Percentiles rank a stretch among this genome's conserved stretches.
Conservation (phyloP, 2,888 invertebrate species). For the Autographa pulchrina region DNA sequence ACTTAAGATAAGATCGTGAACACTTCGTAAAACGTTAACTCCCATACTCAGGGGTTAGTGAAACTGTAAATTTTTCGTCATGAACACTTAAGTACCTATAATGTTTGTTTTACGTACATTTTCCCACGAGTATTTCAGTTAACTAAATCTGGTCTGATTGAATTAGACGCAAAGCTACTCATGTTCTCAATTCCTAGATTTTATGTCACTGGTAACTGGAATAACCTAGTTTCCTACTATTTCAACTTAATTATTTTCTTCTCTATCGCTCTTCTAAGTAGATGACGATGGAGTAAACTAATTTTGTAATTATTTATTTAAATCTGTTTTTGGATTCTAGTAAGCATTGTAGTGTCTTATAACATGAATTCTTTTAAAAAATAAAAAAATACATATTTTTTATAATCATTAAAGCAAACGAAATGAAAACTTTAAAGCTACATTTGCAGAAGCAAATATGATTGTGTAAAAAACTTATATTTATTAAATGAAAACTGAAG, state of each 20-base stretch:
- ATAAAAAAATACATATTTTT: too few relatives aligned
- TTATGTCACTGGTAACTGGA: not conserved
- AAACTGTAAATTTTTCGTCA: constrained; percentile 31
- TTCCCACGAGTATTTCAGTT: not conserved
- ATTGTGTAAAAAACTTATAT: too few relatives aligned
- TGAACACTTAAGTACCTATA: constrained; percentile 10
- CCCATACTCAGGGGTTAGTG: constrained; percentile 40
- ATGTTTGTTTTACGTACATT: not conserved
- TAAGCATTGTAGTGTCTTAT: too few relatives aligned
- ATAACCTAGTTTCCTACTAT: not conserved
- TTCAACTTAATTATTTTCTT: not conserved
- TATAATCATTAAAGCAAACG: too few relatives aligned
- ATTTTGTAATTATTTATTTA: too few relatives aligned
- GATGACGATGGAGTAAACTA: too few relatives aligned
- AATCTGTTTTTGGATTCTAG: too few relatives aligned
- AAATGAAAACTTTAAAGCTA: too few relatives aligned
- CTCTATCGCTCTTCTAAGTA: not conserved
- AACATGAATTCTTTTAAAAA: too few relatives aligned
- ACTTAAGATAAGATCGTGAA: constrained; percentile 55
- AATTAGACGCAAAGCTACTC: not conserved
- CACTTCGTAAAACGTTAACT: constrained; percentile 32
- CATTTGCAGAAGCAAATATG: too few relatives aligned
- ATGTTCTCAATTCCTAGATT: not conserved
- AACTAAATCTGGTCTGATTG: not conserved
- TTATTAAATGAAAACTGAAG: too few relatives aligned